These are phyloP conservation scores for Hypocryptadius cinnamomeus DNA, from an alignment of 2,113 vertebrate species.

Conservation along the genomic window DNA sequence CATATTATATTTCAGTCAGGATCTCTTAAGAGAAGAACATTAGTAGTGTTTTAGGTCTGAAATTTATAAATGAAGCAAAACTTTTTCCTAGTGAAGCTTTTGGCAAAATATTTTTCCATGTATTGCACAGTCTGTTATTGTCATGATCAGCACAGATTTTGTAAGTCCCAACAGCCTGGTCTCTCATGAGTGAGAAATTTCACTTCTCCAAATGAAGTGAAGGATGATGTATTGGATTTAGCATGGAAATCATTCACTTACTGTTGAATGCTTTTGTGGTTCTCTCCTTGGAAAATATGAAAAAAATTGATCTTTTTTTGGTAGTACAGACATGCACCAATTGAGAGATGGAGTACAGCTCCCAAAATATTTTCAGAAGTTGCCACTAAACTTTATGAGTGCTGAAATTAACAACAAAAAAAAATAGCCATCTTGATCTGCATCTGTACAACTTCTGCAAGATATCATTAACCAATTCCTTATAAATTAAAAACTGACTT, in stretches of 20 bases:
- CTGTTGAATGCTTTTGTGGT: not conserved
- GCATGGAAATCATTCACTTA: not conserved
- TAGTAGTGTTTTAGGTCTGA: not conserved
- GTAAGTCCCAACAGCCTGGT: slow-evolving; percentile 33
- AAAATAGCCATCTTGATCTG: not conserved
- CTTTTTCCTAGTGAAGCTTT: not conserved
- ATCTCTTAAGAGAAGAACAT: slow-evolving; percentile 11
- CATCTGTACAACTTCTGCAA: not conserved
- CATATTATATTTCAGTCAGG: not conserved
- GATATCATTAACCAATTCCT: not conserved
- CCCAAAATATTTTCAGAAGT: not conserved
- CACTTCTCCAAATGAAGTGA: not conserved
- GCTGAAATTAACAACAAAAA: not conserved
- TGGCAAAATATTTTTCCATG: not conserved
- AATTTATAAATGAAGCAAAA: not conserved
- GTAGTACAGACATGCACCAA: not conserved
- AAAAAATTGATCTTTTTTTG: not conserved
- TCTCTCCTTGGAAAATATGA: not conserved
- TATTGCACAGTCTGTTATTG: not conserved
- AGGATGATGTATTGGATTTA: not conserved
- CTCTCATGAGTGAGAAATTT: not conserved
- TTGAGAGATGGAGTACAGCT: not conserved
- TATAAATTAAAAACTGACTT: not conserved
- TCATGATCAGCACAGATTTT: slow-evolving; percentile 38
- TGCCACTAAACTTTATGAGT: not conserved